Evolutionary conservation across 1,140 invertebrate genomes (phyloP).

Genomic region (Drosophila subpulchrella): DNA sequence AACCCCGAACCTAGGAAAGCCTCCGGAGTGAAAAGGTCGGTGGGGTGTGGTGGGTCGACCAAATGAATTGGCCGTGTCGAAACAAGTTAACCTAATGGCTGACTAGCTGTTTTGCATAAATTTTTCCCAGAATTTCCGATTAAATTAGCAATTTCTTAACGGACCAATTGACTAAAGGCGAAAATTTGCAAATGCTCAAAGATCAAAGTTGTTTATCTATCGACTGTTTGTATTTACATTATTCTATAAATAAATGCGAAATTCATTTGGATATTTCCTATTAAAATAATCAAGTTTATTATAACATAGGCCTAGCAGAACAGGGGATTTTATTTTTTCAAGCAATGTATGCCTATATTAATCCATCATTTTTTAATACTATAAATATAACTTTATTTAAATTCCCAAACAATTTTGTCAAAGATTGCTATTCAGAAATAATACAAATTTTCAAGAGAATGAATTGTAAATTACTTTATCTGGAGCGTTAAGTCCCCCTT

Average conservation of each 20-base stretch:
- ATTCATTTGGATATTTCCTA: neutral
- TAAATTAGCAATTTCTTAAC: conserved; percentile 36
- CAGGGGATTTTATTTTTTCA: too few species aligned
- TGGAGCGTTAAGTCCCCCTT: conserved; percentile 5
- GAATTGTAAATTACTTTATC: conserved; percentile 10
- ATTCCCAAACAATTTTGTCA: too few species aligned
- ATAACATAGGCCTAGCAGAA: too few species aligned
- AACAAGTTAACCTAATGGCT: conserved; percentile 47
- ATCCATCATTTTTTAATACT: too few species aligned
- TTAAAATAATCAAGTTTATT: too few species aligned
- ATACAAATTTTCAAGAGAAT: neutral
- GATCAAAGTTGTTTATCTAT: conserved; percentile 16
- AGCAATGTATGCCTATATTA: neutral
- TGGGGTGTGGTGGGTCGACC: neutral
- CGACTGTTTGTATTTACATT: neutral
- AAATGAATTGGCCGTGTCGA: conserved; percentile 39
- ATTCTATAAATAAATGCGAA: neutral
- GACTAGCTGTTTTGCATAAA: conserved; percentile 46
- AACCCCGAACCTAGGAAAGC: conserved; percentile 33
- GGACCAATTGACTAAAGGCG: conserved; percentile 1
- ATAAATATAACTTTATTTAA: too few species aligned
- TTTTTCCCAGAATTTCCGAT: conserved; percentile 34
- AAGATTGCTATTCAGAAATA: neutral
- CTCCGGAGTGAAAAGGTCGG: conserved; percentile 21
- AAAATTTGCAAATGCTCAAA: conserved; percentile 1